Evolutionary conservation across 2,113 vertebrate species (phyloP), one percentile per base, ranked within the genome.

Genomic region (Pedetes capensis): DNA sequence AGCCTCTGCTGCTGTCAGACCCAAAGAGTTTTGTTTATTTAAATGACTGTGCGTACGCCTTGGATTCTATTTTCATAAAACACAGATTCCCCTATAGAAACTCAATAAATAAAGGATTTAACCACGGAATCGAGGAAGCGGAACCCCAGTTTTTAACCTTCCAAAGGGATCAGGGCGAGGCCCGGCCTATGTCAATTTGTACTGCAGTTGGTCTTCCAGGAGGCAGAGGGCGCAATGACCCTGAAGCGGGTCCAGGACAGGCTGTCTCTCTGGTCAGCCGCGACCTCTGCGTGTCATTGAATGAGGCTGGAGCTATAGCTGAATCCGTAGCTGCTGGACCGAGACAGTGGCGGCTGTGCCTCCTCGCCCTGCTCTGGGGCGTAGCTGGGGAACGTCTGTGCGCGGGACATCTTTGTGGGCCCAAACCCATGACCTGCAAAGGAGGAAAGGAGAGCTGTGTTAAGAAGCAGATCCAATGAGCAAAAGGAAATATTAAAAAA

Each of bases 351-450:
- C 95, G 98, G 98, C 98, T 99, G 98, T 64, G 98, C 98, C 84
- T 99, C 98, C 27, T 98, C 98, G 0, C 80, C 92, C 97, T 99
- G 98, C 91, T 99, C 99, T 5, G 98, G 98, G 57, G 99, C 95
- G 95, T 99, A 99, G 98, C 99, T 99, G 98, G 99, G 99, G 93
- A 99, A 99, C 0, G 99, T 99, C 98, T 99, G 99, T 16, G 99
- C 99, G 87, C 99, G 98, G 13, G 99, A 99, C 98, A 99, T 99
- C 95, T 99, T 99, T 0, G 98, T 98, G 17, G 99, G 98, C 39
- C 98, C 96, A 34, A 99, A 98, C 95, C 97, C 98, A 34, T 98
- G 98, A 97, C 99, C 99, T 99, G 8, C 57, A 44, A 4, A 22
- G n/a, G 6, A 2, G 4, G 23, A 59, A 0, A 44, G 23, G 13